phyloP scores from a whole-genome alignment of 1,140 invertebrate genomes.

The Brevipalpus yothersi region DNA sequence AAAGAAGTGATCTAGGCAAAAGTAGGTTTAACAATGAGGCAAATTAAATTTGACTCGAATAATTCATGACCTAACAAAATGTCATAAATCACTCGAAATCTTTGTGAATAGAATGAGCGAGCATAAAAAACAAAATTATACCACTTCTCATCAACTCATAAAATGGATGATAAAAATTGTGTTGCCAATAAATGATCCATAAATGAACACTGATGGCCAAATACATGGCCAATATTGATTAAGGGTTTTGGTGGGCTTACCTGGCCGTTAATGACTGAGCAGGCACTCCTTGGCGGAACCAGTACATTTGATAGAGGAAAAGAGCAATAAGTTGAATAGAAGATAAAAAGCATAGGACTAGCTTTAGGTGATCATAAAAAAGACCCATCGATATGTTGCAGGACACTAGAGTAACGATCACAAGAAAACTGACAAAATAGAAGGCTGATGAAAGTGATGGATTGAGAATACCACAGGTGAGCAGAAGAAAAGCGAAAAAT shows the following conservation, averaged over 20 bases:
- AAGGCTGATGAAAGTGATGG: conserved; percentile 21
- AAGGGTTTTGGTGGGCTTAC: not conserved
- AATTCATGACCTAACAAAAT: too few relatives aligned
- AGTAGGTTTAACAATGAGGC: too few relatives aligned
- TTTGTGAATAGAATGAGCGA: too few relatives aligned
- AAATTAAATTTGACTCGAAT: too few relatives aligned
- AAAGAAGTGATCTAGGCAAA: too few relatives aligned
- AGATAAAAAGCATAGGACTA: conserved; percentile 38
- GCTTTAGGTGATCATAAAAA: conserved; percentile 31
- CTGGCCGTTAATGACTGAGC: conserved; percentile 23
- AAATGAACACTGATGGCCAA: too few relatives aligned
- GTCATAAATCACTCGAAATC: too few relatives aligned
- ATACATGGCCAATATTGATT: too few relatives aligned
- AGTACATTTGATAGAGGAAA: conserved; percentile 65
- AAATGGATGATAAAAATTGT: too few relatives aligned
- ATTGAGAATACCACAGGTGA: conserved; percentile 39
- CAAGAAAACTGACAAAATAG: conserved; percentile 40
- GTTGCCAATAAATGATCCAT: too few relatives aligned
- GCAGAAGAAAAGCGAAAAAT: conserved; percentile 21
- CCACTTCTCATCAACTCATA: too few relatives aligned
- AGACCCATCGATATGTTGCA: conserved; percentile 37
- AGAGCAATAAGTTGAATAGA: conserved; percentile 44
- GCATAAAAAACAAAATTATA: too few relatives aligned
- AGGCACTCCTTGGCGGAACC: conserved; percentile 36
- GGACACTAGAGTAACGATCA: conserved; percentile 62